A percentile compares a stretch with the other conserved stretches of the same genome.
Conservation (phyloP, 35 echinoderm and acorn worm genomes). For the Ophiothrix spiculata region DNA sequence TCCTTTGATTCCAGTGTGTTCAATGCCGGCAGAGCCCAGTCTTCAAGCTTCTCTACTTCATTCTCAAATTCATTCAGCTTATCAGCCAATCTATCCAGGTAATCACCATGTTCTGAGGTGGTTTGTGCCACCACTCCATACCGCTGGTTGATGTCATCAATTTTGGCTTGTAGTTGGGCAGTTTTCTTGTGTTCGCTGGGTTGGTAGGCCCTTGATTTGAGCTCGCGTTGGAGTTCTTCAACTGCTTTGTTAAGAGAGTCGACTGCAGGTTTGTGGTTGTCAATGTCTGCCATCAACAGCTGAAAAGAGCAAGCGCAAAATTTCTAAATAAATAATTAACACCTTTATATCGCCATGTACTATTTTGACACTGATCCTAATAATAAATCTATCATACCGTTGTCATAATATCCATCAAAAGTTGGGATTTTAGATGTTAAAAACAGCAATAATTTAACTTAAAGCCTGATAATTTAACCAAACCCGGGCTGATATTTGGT, state of each 20-base stretch:
- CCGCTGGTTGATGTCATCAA: slow-evolving; percentile 63
- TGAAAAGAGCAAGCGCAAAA: neutral
- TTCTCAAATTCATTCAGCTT: slow-evolving; percentile 78
- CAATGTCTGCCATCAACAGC: slow-evolving; percentile 84
- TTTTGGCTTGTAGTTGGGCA: slow-evolving; percentile 66
- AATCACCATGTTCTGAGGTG: slow-evolving; percentile 55
- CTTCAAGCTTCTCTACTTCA: slow-evolving; percentile 90
- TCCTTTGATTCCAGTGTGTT: slow-evolving; percentile 80
- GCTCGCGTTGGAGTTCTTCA: slow-evolving; percentile 20
- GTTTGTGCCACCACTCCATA: slow-evolving; percentile 39
- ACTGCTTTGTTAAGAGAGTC: slow-evolving; percentile 66
- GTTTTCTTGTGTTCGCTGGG: slow-evolving; percentile 79
- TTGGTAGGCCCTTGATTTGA: slow-evolving; percentile 34
- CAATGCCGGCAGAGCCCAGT: slow-evolving; percentile 83
- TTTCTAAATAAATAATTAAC: too few species aligned
- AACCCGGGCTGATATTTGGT: too few species aligned
- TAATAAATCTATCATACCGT: too few species aligned
- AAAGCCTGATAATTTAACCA: too few species aligned
- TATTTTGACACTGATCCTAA: too few species aligned
- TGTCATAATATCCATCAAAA: too few species aligned
- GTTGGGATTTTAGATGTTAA: too few species aligned
- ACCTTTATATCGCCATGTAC: too few species aligned
- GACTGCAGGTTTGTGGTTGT: slow-evolving; percentile 73
- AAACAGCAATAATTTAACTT: too few species aligned
- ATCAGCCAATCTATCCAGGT: slow-evolving; percentile 56